Evolutionary conservation across 2,113 vertebrate genomes (phyloP).

Genomic region (Crotalus tigris): DNA sequence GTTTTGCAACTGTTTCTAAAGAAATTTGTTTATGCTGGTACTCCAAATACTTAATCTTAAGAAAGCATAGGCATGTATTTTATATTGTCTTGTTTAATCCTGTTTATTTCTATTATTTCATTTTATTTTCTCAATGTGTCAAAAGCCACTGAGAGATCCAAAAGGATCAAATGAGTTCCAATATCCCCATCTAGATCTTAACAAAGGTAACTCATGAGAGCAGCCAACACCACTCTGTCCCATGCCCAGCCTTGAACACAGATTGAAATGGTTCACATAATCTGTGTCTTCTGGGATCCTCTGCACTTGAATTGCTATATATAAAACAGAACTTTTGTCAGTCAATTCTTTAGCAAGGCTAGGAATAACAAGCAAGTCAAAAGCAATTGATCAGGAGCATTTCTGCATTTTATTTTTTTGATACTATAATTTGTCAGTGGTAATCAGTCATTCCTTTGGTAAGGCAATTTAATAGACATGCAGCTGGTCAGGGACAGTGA

Average conservation of each 20-base stretch:
- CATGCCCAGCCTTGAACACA: not conserved
- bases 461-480: not conserved
- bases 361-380: not conserved
- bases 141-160: not conserved
- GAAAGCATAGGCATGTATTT: not conserved
- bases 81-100: not conserved
- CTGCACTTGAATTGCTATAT: not conserved
- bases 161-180: not conserved
- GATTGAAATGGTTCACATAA: not conserved
- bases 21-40: not conserved
- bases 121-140: not conserved
- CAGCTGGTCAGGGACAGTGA: not conserved
- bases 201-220: not conserved
- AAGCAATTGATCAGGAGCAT: not conserved
- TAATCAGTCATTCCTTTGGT: not conserved
- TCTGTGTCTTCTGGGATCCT: not conserved
- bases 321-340: not conserved
- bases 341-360: not conserved
- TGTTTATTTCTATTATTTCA: not conserved
- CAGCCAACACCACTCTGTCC: not conserved
- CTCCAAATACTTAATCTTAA: not conserved
- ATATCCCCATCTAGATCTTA: not conserved
- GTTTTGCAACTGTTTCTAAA: not conserved
- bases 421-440: not conserved
- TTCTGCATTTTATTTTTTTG: not conserved